These are phyloP conservation scores for Chirona hameri DNA, from an alignment of 2,888 invertebrate genomes.

Conservation along the genomic window DNA sequence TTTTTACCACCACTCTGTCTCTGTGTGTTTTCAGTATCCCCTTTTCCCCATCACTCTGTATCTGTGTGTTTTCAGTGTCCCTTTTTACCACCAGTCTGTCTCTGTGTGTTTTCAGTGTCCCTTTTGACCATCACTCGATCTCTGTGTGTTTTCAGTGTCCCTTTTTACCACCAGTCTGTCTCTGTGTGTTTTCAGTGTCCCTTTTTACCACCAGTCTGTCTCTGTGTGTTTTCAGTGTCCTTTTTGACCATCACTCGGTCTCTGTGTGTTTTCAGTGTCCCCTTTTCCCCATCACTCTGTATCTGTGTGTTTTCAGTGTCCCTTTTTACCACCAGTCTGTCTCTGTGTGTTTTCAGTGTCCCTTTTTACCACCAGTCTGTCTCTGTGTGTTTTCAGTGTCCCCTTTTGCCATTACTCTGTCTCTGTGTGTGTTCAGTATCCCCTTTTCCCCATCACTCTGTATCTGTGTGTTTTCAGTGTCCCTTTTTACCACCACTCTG, in stretches of 20 bases:
- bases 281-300: too few relatives aligned
- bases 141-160: constrained; percentile 64
- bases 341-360: constrained; percentile 64
- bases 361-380: neutral
- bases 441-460: neutral
- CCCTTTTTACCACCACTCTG: too few relatives aligned
- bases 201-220: too few relatives aligned
- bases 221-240: constrained; percentile 64
- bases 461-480: constrained; percentile 58
- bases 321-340: neutral
- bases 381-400: constrained; percentile 64
- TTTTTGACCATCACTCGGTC: too few relatives aligned
- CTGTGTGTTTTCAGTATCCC: constrained; percentile 64
- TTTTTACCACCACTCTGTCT: too few relatives aligned
- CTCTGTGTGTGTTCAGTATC: constrained; percentile 64
- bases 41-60: too few relatives aligned
- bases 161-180: too few relatives aligned
- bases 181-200: constrained; percentile 64
- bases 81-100: too few relatives aligned
- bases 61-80: constrained; percentile 64
- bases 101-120: constrained; percentile 64
- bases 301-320: constrained; percentile 64
- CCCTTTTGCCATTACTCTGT: neutral
- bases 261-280: constrained; percentile 64
- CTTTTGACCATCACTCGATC: too few relatives aligned